Base-by-base conservation (phyloP, 2,888 invertebrate species). In the Pristionchus japonicus region DNA sequence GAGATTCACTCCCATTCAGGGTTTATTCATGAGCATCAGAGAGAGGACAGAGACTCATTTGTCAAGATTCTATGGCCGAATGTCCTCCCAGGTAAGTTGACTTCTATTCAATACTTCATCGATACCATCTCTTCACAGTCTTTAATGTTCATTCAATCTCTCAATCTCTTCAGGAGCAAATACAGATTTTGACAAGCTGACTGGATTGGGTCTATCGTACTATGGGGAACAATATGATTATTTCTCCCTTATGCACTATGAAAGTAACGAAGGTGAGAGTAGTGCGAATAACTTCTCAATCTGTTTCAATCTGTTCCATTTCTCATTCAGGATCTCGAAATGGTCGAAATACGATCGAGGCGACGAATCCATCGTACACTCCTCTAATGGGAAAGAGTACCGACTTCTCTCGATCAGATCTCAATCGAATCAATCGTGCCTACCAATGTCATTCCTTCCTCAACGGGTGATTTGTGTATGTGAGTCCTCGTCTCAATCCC, bases 1-100 rank as follows among this genome's bases (percentile, higher is more conserved):
- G 27, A 37, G 70, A 70, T 6, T 17, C 20, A 70, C 15, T 31
- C 34, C 31, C 3, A 31, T 70, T 27, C 89, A 91, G 91, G 94
- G 7, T 94, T 94, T 89, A 94, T 94, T 57, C 94, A 94, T 87
- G 94, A 94, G 86, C 94, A 94, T 88, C 94, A 94, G 88, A 88
- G 94, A 84, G 94, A 94, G 27, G 94, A 94, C 83, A 91, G 94
- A 27, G 94, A 94, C 77, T 89, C 87, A 4, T 94, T 90, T 87
- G 94, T 94, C 13, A 87, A 90, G 9, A 94, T 94, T 80, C 40
- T 91, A 31, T 94, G 92, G 90, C 89, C 92, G 34, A 94, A 94
- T 88, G 90, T 93, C 27, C 93, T 93, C 57, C 91, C 92, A 27
- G 92, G 91, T 90, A 11, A 43, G 64, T 47, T 2, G 27, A 49